These are phyloP conservation scores for Philopotamus ludificatus DNA, from an alignment of 1,140 invertebrate genomes.

Conservation along the genomic window DNA sequence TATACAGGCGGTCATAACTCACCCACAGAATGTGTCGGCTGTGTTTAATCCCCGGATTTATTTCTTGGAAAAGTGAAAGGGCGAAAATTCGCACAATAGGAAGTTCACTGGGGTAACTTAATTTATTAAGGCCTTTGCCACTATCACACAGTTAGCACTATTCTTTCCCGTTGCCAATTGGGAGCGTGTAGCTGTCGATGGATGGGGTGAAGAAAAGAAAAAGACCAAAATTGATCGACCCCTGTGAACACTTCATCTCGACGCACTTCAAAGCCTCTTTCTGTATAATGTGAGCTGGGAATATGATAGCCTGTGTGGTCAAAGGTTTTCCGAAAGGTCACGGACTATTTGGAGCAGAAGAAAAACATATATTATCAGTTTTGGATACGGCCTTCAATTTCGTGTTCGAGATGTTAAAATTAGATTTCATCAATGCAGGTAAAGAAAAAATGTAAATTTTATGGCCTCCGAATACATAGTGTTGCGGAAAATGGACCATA, in stretches of 20 bases:
- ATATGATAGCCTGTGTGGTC: not conserved
- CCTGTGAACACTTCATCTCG: not conserved
- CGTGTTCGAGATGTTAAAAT: no score
- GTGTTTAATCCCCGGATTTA: not conserved
- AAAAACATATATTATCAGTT: no score
- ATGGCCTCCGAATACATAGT: no score
- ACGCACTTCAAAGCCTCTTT: not conserved
- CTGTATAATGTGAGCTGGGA: not conserved
- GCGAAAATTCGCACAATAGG: not conserved
- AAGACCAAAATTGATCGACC: not conserved
- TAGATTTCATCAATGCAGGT: no score
- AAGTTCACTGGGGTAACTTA: not conserved
- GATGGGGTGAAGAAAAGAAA: no score
- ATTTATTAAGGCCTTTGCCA: not conserved
- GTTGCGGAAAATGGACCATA: no score
- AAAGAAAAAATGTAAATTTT: no score
- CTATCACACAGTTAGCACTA: not conserved
- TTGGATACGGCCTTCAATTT: no score
- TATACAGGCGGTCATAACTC: no score
- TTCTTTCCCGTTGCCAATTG: not conserved
- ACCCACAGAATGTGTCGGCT: not conserved
- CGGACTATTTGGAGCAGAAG: no score
- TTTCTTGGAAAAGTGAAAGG: not conserved
- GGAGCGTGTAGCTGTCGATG: not conserved
- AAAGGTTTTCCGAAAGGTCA: not conserved